These are phyloP conservation scores for Antheraea mylitta DNA, from an alignment of 1,140 invertebrate species.

Conservation along the genomic window DNA sequence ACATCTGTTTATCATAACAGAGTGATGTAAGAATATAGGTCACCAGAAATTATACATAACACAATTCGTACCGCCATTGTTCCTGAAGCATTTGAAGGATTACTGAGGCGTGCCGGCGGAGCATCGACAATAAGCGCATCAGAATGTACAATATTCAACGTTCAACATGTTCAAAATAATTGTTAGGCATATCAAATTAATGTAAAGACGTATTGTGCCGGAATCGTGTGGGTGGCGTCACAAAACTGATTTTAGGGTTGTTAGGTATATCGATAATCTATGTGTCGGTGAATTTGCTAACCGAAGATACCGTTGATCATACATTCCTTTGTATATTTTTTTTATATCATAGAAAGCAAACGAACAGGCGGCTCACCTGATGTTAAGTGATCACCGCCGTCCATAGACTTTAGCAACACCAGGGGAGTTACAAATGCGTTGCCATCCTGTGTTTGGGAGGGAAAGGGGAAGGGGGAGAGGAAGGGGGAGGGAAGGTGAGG, in stretches of 20 bases:
- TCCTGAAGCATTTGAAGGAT: slow-evolving; percentile 6
- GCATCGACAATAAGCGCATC: slow-evolving; percentile 11
- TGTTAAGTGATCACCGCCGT: too few relatives aligned
- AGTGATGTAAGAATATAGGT: background rate
- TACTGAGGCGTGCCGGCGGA: slow-evolving; percentile 1
- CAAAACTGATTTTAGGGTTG: slow-evolving; percentile 1
- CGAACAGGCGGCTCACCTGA: too few relatives aligned
- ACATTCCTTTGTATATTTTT: too few relatives aligned
- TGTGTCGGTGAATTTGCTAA: background rate
- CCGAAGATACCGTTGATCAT: background rate
- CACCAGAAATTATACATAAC: background rate
- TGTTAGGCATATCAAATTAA: slow-evolving; percentile 14
- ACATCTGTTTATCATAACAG: background rate
- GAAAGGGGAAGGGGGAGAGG: too few relatives aligned
- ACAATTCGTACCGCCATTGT: slow-evolving; percentile 10
- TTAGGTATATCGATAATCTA: background rate
- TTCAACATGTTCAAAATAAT: slow-evolving; percentile 7
- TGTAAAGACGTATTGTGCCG: slow-evolving; percentile 11
- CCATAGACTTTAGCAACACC: too few relatives aligned
- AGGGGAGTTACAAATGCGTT: too few relatives aligned
- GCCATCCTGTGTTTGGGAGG: too few relatives aligned
- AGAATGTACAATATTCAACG: slow-evolving; percentile 3
- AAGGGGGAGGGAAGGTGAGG: too few relatives aligned
- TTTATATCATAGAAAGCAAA: too few relatives aligned
- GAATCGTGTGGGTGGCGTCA: slow-evolving; percentile 3